Evolutionary conservation across 2,113 vertebrate genomes (phyloP).

Genomic region (Octodon degus): DNA sequence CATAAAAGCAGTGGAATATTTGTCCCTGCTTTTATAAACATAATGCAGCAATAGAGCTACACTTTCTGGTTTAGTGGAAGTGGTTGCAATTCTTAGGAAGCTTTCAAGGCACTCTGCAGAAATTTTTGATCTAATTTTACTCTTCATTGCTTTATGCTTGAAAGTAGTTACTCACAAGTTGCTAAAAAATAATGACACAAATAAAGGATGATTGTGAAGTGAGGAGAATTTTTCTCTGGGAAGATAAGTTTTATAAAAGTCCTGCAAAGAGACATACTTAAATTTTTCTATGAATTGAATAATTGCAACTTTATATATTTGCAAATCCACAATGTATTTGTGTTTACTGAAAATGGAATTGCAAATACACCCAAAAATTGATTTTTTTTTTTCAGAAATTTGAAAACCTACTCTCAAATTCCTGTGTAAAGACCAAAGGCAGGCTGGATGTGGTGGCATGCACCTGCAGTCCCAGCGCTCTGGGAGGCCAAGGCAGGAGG

Average conservation of each 20-base stretch:
- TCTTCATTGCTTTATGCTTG: neutral
- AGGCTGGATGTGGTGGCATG: neutral
- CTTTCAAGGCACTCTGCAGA: neutral
- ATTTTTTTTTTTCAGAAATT: neutral
- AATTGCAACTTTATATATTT: neutral
- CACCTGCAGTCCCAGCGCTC: neutral
- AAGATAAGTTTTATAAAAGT: neutral
- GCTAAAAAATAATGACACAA: neutral
- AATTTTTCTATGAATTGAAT: neutral
- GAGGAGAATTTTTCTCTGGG: neutral
- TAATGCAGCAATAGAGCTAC: neutral
- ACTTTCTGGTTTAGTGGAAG: neutral
- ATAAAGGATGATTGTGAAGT: neutral
- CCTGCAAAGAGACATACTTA: neutral
- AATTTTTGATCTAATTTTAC: neutral
- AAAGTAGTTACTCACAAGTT: neutral
- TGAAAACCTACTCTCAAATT: neutral
- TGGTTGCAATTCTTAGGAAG: neutral
- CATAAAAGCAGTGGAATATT: neutral
- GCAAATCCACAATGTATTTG: neutral
- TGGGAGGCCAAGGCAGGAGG: neutral
- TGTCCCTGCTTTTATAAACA: neutral
- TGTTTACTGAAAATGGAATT: neutral
- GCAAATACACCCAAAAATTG: neutral
- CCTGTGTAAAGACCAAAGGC: neutral